phyloP scores from a whole-genome alignment of 1,140 invertebrate genomes.

The Myzus persicae region DNA sequence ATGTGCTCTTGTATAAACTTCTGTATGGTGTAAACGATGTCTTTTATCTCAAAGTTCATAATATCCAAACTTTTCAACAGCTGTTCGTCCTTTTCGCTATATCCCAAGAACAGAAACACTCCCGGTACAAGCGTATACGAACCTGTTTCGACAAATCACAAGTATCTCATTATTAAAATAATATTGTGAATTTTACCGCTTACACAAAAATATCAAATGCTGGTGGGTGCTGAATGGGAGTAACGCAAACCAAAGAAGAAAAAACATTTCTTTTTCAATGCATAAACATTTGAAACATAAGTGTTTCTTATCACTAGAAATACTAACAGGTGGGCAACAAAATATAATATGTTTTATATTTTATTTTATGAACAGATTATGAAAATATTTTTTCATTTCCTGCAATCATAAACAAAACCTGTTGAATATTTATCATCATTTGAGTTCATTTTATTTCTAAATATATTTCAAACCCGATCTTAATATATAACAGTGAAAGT shows the following conservation, averaged over 20 bases:
- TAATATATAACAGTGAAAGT: neutral
- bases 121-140: constrained; percentile 81
- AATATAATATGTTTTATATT: neutral
- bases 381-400: neutral
- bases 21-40: constrained; percentile 26
- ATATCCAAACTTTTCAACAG: constrained; percentile 69
- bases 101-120: constrained; percentile 86
- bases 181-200: neutral
- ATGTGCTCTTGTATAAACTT: constrained; percentile 40
- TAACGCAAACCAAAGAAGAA: neutral
- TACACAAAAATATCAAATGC: neutral
- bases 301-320: neutral
- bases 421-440: neutral
- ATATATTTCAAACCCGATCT: neutral
- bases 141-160: constrained; percentile 66
- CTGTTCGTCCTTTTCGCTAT: constrained; percentile 85
- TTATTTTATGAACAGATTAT: neutral
- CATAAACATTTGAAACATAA: neutral
- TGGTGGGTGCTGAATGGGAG: no score
- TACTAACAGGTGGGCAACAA: neutral
- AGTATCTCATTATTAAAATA: neutral
- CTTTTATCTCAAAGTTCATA: constrained; percentile 48
- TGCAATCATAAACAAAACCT: neutral
- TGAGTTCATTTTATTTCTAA: neutral
- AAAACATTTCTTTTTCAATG: neutral